Percentiles rank a stretch among this genome's conserved stretches.
Conservation (phyloP, 2,888 invertebrate species). For the Eulithis testata region DNA sequence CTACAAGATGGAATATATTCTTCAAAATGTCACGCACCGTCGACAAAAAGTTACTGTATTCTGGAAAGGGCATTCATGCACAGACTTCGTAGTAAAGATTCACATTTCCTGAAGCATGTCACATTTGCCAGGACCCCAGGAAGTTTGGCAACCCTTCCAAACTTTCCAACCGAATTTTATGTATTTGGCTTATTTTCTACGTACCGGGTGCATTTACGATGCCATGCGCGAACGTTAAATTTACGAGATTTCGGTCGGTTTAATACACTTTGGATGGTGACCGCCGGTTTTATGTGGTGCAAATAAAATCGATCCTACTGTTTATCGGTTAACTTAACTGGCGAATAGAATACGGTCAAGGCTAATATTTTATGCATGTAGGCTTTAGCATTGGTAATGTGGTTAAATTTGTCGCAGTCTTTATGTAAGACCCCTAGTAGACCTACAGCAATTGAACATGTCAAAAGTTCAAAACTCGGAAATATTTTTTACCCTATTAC, state of each 20-base stretch:
- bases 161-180: conserved; percentile 65
- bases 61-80: conserved; percentile 1
- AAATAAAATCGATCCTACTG: conserved; percentile 52
- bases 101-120: conserved; percentile 25
- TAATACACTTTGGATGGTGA: conserved; percentile 63
- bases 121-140: conserved; percentile 18
- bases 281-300: conserved; percentile 55
- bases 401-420: conserved; percentile 3
- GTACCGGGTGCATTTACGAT: conserved; percentile 69
- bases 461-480: no score
- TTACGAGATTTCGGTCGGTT: conserved; percentile 71
- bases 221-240: conserved; percentile 72
- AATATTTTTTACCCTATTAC: no score
- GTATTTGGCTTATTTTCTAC: conserved; percentile 49
- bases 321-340: conserved; percentile 32
- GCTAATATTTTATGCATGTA: conserved; percentile 27
- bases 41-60: background rate
- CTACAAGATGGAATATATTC: background rate
- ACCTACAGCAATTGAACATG: no score
- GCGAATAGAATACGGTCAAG: conserved; percentile 24
- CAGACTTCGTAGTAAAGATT: conserved; percentile 19
- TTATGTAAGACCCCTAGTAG: no score
- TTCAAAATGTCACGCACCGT: background rate
- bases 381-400: conserved; percentile 6
- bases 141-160: conserved; percentile 30